Evolutionary conservation across 2,113 vertebrate species (phyloP).

Genomic region (Sprattus sprattus): DNA sequence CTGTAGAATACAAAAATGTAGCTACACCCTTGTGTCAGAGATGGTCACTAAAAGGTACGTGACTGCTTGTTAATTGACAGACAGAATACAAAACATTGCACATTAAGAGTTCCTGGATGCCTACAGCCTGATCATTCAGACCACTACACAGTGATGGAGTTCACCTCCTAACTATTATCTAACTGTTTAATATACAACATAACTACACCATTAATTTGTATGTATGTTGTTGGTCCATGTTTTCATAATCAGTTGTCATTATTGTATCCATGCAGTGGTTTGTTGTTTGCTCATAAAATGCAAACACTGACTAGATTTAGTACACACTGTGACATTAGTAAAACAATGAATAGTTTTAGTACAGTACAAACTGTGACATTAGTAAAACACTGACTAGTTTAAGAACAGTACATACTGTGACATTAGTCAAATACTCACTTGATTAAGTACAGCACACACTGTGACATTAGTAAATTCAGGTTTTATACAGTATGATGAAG

Average conservation of each 20-base stretch:
- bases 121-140: neutral
- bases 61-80: too few species aligned
- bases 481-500: neutral
- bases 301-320: neutral
- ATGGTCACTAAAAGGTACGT: too few species aligned
- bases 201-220: neutral
- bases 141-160: neutral
- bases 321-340: too few species aligned
- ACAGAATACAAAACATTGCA: too few species aligned
- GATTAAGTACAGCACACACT: neutral
- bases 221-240: neutral
- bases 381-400: neutral
- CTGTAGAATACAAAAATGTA: neutral
- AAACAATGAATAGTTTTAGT: neutral
- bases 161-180: neutral
- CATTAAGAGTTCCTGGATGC: neutral
- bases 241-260: too few species aligned
- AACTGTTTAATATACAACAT: neutral
- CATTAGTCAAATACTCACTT: neutral
- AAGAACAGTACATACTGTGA: too few species aligned
- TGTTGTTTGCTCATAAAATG: neutral
- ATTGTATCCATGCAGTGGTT: neutral
- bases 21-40: neutral
- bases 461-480: neutral
- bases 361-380: neutral